These are phyloP conservation scores for Parotocinclus haroldoi DNA, from an alignment of 2,797 vertebrate genomes.

Conservation along the genomic window DNA sequence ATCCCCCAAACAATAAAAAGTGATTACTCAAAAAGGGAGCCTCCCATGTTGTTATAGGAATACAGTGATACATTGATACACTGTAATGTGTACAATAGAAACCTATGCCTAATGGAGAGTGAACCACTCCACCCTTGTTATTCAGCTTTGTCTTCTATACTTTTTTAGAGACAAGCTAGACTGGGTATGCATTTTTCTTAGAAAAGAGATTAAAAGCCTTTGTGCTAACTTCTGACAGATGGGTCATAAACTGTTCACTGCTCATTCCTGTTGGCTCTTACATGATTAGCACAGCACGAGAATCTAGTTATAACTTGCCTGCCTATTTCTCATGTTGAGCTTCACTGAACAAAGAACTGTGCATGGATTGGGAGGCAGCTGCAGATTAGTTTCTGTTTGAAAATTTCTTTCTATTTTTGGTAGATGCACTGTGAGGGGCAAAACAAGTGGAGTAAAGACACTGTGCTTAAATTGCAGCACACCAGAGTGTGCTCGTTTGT, in stretches of 20 bases:
- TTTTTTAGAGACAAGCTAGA: not conserved
- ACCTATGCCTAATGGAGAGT: constrained; percentile 7
- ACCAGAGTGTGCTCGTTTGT: too few relatives aligned
- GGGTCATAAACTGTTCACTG: constrained; percentile 20
- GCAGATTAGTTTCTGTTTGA: too few relatives aligned
- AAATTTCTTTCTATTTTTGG: too few relatives aligned
- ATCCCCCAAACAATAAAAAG: constrained; percentile 44
- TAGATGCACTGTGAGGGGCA: too few relatives aligned
- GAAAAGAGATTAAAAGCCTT: constrained; percentile 3
- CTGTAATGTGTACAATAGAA: constrained; percentile 18
- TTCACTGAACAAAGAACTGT: constrained; percentile 11
- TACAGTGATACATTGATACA: constrained; percentile 21
- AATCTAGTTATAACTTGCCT: constrained; percentile 63
- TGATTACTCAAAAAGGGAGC: constrained; percentile 43
- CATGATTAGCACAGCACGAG: constrained; percentile 28
- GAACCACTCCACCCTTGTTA: constrained; percentile 16
- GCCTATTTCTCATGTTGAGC: constrained; percentile 13
- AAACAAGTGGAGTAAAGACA: too few relatives aligned
- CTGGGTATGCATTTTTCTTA: not conserved
- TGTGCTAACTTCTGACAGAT: constrained; percentile 13
- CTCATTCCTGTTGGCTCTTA: constrained; percentile 55
- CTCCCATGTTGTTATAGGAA: constrained; percentile 50
- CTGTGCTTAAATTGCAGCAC: too few relatives aligned
- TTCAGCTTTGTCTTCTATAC: not conserved
- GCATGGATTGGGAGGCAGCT: too few relatives aligned